phyloP scores from a whole-genome alignment of 2,888 invertebrate genomes.

The Tenthredo mesomela region DNA sequence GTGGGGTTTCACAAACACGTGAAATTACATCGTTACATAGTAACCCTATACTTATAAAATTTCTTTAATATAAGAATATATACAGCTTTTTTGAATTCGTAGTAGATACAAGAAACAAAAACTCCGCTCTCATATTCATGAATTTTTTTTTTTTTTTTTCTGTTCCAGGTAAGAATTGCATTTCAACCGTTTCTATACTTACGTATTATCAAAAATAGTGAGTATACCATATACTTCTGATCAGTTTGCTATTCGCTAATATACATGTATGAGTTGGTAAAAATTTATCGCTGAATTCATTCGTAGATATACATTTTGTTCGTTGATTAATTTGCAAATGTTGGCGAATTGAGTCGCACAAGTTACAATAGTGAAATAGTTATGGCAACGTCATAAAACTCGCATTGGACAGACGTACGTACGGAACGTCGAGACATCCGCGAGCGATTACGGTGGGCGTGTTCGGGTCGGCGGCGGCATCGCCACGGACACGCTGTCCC shows the following conservation, averaged over 20 bases:
- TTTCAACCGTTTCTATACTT: neutral
- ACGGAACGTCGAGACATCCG: conserved; percentile 38
- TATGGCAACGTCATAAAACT: neutral
- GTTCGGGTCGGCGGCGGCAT: conserved; percentile 53
- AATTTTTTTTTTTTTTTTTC: neutral
- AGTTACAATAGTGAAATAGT: neutral
- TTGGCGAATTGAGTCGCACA: neutral
- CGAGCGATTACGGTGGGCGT: conserved; percentile 54
- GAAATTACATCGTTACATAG: neutral
- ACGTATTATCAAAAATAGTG: neutral
- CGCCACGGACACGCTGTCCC: conserved; percentile 49
- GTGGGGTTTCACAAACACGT: neutral
- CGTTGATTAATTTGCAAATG: neutral
- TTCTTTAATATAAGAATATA: too few species aligned
- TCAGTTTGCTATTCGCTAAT: neutral
- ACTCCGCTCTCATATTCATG: neutral
- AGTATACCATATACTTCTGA: neutral
- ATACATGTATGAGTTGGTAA: too few species aligned
- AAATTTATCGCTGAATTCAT: neutral
- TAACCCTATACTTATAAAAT: neutral
- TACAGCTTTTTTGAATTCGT: neutral
- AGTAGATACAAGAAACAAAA: neutral
- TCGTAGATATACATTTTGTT: neutral
- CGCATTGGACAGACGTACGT: neutral
- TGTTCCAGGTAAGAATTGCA: conserved; percentile 45